Evolutionary conservation across 2,888 invertebrate genomes (phyloP), one percentile per base, ranked within the genome.

Genomic region (Lasioglossum villosulum): DNA sequence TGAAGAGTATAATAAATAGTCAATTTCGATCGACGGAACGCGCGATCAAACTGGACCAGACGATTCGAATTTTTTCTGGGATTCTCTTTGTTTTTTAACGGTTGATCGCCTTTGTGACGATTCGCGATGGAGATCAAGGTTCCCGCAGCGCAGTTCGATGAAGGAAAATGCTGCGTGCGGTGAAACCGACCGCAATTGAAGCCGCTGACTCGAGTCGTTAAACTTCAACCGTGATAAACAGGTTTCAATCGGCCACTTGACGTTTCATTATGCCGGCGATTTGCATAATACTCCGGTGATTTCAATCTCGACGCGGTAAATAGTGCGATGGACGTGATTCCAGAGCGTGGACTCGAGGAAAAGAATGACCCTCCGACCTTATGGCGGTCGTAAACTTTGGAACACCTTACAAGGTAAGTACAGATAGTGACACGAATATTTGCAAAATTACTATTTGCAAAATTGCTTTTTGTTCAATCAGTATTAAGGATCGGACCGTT

Each of bases 141-240:
- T 71, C 48, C n/a, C n/a, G 23, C 39, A 66, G 34, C 27, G 10
- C 19, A 75, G 72, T 42, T 52, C 39, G 39, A 80, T 5, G 37
- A 75, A n/a, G 42, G 45, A 48, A 39, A 45, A 23, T 12, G 10
- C 42, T 45, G 66, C 34, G 27, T 10, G 34, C 8, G n/a, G 80
- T 56, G 76, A 81, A 72, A 80, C 68, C 66, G 75, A 48, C 68
- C 73, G 45, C 52, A 48, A 56, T 83, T 68, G n/a, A 66, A 71
- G 75, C 30, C 30, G 74, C 63, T 74, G 63, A 56, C 73, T 73
- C 56, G 72, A 84, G 78, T 78, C 77, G 84, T 84, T 84, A 82
- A 84, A 82, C 84, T 84, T 73, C 45, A 56, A 72, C 75, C 74
- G 52, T 74, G 84, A 78, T 82, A 82, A 84, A 84, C 84, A 78